Percentiles rank a stretch among this genome's conserved stretches.
phyloP scores from a whole-genome alignment of 1,140 invertebrate genomes.

The Proctacanthus coquilletti region DNA sequence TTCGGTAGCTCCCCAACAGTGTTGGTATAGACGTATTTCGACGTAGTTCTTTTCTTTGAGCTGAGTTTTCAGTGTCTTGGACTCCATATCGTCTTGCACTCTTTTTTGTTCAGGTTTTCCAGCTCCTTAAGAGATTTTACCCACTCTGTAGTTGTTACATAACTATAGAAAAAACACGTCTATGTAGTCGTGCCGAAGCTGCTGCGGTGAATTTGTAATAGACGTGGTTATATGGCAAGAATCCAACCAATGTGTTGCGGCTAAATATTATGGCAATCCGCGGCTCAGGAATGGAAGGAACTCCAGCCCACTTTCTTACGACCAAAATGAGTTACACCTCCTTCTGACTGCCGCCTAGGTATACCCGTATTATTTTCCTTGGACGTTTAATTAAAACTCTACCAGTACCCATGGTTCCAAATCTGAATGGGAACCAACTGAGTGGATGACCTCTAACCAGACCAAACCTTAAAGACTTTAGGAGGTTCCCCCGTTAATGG shows the following conservation, averaged over 20 bases:
- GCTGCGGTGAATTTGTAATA: not conserved
- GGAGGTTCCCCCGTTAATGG: too few species aligned
- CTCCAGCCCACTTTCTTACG: not conserved
- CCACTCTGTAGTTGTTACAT: too few species aligned
- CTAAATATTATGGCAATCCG: slow-evolving; percentile 3
- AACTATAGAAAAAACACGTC: not conserved
- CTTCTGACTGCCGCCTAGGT: too few species aligned
- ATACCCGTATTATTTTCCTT: too few species aligned
- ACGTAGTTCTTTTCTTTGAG: too few species aligned
- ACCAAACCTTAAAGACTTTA: too few species aligned
- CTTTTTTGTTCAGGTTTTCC: not conserved
- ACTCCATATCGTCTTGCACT: not conserved
- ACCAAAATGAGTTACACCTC: not conserved
- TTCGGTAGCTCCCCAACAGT: too few species aligned
- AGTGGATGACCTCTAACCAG: not conserved
- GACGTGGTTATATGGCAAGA: not conserved
- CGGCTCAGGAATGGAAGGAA: not conserved
- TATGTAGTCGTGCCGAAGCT: not conserved
- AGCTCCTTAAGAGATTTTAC: not conserved
- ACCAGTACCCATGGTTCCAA: not conserved
- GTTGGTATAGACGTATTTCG: too few species aligned
- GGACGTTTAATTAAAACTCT: not conserved
- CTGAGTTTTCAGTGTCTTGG: not conserved
- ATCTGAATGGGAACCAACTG: not conserved
- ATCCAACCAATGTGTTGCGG: slow-evolving; percentile 4